Percentiles rank a stretch among this genome's conserved stretches.
Evolutionary conservation across 2,797 vertebrate species (phyloP).

Genomic region (Melanotaenia pygmaea): DNA sequence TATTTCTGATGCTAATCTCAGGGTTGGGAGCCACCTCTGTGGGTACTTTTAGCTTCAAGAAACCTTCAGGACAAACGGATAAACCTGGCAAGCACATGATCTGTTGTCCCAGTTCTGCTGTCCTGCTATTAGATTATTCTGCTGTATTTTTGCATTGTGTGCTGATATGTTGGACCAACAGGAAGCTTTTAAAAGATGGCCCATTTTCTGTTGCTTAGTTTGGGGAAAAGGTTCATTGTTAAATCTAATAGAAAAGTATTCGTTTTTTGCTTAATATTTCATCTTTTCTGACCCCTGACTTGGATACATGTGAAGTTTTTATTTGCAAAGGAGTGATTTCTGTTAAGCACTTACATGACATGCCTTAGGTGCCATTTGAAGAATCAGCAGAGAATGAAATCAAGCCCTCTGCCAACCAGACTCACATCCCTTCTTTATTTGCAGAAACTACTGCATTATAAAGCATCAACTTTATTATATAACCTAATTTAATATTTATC

Average conservation of each 20-base stretch:
- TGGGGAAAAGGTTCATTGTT: neutral
- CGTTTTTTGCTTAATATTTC: neutral
- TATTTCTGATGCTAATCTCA: too few species aligned
- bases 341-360: slow-evolving; percentile 8
- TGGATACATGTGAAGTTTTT: neutral
- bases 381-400: slow-evolving; percentile 3
- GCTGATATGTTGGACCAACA: neutral
- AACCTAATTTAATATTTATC: slow-evolving; percentile 9
- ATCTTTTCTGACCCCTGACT: neutral
- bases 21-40: too few species aligned
- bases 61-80: too few species aligned
- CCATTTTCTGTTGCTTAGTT: neutral
- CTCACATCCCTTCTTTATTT: neutral
- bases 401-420: neutral
- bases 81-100: neutral
- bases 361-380: neutral
- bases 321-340: slow-evolving; percentile 9
- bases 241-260: neutral
- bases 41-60: too few species aligned
- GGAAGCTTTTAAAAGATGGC: neutral
- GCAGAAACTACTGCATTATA: neutral
- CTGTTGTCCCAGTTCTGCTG: neutral
- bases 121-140: neutral
- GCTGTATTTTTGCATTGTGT: neutral
- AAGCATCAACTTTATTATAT: neutral